These are phyloP conservation scores for Blastobasis lacticolella DNA, from an alignment of 2,888 invertebrate species.

Conservation along the genomic window DNA sequence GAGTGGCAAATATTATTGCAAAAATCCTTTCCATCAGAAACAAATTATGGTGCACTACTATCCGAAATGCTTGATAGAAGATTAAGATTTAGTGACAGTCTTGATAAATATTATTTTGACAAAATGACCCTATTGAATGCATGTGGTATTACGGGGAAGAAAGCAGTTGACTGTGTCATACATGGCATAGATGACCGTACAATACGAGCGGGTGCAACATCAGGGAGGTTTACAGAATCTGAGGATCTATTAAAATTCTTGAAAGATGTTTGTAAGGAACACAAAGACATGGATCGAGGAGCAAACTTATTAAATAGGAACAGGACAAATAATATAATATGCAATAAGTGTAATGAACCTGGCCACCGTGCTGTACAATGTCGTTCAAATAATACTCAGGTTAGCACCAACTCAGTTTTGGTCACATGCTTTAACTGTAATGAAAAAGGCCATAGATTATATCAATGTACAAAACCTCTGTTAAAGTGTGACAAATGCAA, in stretches of 20 bases:
- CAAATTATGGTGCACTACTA: constrained; percentile 11
- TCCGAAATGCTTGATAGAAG: constrained; percentile 14
- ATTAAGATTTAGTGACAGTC: constrained; percentile 5
- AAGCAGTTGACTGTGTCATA: constrained; percentile 11
- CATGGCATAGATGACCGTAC: constrained; percentile 5
- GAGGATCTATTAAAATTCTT: constrained; percentile 11
- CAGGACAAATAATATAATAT: not conserved
- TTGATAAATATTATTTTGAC: constrained; percentile 7
- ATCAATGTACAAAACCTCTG: constrained; percentile 1
- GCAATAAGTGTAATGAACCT: not conserved
- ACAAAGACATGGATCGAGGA: not conserved
- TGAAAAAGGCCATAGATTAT: constrained; percentile 2
- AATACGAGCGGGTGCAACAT: constrained; percentile 8
- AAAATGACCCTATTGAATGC: constrained; percentile 13
- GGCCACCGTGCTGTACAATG: constrained; percentile 2
- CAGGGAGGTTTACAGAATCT: constrained; percentile 8
- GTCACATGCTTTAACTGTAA: constrained; percentile 5
- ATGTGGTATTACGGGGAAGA: constrained; percentile 9
- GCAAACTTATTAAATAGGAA: too few species aligned
- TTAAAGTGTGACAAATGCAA: constrained; percentile 4
- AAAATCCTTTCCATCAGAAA: constrained; percentile 13
- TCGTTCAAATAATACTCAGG: not conserved
- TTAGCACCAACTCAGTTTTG: not conserved
- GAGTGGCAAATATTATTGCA: constrained; percentile 11
- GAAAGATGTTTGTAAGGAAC: constrained; percentile 9